Evolutionary conservation across 2,113 vertebrate species (phyloP).

Genomic region (Rhipidura dahli): DNA sequence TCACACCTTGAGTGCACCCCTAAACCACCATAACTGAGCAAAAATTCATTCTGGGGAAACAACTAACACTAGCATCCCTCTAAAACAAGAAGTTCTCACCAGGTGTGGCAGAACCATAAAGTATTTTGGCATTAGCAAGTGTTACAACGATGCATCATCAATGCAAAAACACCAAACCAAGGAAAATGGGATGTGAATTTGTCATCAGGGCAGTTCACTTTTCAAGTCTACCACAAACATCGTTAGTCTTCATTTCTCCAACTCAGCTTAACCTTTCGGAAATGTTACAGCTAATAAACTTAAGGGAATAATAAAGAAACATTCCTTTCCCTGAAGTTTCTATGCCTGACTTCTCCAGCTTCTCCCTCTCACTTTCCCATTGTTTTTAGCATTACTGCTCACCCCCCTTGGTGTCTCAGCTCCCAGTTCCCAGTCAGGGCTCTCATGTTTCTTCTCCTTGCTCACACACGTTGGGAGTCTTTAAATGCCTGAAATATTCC

Average conservation of each 20-base stretch:
- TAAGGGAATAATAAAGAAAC: not conserved
- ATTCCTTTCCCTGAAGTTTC: not conserved
- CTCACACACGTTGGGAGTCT: not conserved
- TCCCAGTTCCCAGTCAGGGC: not conserved
- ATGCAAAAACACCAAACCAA: not conserved
- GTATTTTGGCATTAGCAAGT: not conserved
- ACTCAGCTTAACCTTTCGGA: not conserved
- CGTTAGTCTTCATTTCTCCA: not conserved
- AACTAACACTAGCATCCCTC: not conserved
- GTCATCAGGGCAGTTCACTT: not conserved
- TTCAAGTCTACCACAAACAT: not conserved
- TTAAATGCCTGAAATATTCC: accelerated
- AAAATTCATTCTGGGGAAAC: not conserved
- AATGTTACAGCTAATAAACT: not conserved
- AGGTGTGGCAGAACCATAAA: not conserved
- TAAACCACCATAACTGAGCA: not conserved
- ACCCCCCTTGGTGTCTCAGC: not conserved
- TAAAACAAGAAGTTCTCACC: not conserved
- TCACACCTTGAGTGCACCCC: not conserved
- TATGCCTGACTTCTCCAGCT: not conserved
- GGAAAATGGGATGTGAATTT: not conserved
- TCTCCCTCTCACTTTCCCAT: accelerated
- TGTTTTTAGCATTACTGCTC: too few species aligned
- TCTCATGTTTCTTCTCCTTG: not conserved
- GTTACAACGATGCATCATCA: not conserved